Evolutionary conservation across 2,888 invertebrate genomes (phyloP).

Genomic region (Athetis lepigone): DNA sequence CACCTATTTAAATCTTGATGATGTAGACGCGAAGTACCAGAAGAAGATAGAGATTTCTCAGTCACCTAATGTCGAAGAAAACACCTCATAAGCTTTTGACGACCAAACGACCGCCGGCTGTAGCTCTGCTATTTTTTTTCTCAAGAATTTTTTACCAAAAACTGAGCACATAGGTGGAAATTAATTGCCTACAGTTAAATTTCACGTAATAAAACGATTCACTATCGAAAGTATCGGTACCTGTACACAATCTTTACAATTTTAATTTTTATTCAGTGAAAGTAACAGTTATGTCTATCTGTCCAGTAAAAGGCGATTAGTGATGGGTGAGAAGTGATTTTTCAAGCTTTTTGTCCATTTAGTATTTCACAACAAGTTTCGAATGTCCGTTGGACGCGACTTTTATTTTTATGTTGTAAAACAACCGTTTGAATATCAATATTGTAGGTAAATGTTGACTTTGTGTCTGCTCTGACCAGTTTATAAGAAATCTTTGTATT

Average conservation of each 20-base stretch:
- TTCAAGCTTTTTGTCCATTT: conserved; percentile 54
- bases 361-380: conserved; percentile 46
- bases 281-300: conserved; percentile 52
- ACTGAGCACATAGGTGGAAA: conserved; percentile 7
- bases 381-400: conserved; percentile 6
- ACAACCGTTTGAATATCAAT: conserved; percentile 17
- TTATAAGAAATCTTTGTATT: too few species aligned
- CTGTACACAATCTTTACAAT: too few species aligned
- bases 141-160: background rate
- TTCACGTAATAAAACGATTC: conserved; percentile 25
- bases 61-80: too few species aligned
- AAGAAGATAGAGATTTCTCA: too few species aligned
- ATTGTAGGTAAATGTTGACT: background rate
- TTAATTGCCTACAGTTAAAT: background rate
- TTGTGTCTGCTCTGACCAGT: too few species aligned
- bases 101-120: too few species aligned
- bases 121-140: background rate
- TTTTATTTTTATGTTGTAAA: conserved; percentile 31
- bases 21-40: background rate
- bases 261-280: conserved; percentile 54
- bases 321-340: conserved; percentile 52
- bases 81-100: too few species aligned
- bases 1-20: conserved; percentile 5
- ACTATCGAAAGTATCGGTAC: conserved; percentile 49
- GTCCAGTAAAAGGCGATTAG: conserved; percentile 45